phyloP scores from a whole-genome alignment of 2,113 vertebrate species.

The Chunga burmeisteri region DNA sequence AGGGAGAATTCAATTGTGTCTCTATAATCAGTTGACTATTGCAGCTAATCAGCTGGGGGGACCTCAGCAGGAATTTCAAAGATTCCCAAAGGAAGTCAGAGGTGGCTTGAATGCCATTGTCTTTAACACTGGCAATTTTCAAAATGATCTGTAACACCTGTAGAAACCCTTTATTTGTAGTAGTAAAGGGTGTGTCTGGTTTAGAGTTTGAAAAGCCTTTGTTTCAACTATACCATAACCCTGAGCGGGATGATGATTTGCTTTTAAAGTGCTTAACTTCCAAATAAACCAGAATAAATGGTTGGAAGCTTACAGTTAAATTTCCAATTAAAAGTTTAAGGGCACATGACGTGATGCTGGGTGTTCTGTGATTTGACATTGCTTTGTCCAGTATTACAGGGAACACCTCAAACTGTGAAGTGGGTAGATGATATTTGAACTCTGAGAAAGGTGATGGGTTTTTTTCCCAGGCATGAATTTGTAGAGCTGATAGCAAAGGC shows the following conservation, averaged over 20 bases:
- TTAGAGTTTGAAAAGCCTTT: background rate
- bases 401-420: background rate
- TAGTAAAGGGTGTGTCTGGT: background rate
- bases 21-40: background rate
- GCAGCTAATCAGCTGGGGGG: background rate
- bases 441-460: background rate
- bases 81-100: background rate
- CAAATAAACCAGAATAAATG: background rate
- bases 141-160: background rate
- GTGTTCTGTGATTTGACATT: background rate
- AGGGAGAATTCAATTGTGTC: background rate
- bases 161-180: background rate
- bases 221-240: background rate
- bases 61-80: background rate
- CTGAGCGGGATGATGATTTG: background rate
- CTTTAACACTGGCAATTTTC: background rate
- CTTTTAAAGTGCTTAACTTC: background rate
- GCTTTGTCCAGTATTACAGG: background rate
- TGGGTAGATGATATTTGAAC: background rate
- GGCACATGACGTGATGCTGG: background rate
- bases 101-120: background rate
- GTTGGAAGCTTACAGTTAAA: background rate
- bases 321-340: background rate
- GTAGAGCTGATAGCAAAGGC: background rate
- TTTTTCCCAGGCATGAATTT: background rate